phyloP scores from a whole-genome alignment of 2,888 invertebrate species.

The Conistra vaccinii region DNA sequence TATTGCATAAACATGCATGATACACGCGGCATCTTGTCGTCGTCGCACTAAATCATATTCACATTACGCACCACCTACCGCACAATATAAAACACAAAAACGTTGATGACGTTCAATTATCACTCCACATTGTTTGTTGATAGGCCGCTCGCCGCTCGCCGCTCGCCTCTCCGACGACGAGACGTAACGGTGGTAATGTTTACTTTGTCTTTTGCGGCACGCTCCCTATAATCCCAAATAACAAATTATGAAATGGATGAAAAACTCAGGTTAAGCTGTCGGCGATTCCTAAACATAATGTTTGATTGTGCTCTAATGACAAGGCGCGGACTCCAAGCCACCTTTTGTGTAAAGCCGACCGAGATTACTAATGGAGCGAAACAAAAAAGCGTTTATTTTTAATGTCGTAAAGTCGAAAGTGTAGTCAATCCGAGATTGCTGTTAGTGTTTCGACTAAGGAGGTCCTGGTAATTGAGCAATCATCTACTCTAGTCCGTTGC shows the following conservation, averaged over 20 bases:
- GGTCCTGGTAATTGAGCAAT: slow-evolving; percentile 91
- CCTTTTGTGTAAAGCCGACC: slow-evolving; percentile 89
- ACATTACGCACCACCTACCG: slow-evolving; percentile 71
- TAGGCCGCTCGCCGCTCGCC: slow-evolving; percentile 62
- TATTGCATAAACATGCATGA: slow-evolving; percentile 15
- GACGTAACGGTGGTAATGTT: slow-evolving; percentile 81
- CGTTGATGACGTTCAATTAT: slow-evolving; percentile 77
- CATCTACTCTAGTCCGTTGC: slow-evolving; percentile 89
- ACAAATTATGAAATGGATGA: slow-evolving; percentile 90
- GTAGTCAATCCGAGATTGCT: slow-evolving; percentile 72
- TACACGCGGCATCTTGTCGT: slow-evolving; percentile 12
- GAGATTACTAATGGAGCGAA: slow-evolving; percentile 78
- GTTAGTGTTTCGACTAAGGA: slow-evolving; percentile 89
- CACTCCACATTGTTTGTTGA: slow-evolving; percentile 74
- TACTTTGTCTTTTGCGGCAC: slow-evolving; percentile 89
- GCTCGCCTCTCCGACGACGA: slow-evolving; percentile 45
- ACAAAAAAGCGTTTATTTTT: slow-evolving; percentile 82
- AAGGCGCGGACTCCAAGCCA: slow-evolving; percentile 87
- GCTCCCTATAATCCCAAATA: slow-evolving; percentile 88
- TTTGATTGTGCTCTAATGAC: slow-evolving; percentile 90
- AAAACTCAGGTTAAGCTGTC: slow-evolving; percentile 90
- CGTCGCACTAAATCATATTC: slow-evolving; percentile 66
- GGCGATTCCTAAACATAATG: slow-evolving; percentile 90
- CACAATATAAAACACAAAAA: slow-evolving; percentile 71
- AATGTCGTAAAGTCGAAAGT: slow-evolving; percentile 84